Evolutionary conservation across 2,113 vertebrate genomes (phyloP).

Genomic region (Blennius ocellaris): DNA sequence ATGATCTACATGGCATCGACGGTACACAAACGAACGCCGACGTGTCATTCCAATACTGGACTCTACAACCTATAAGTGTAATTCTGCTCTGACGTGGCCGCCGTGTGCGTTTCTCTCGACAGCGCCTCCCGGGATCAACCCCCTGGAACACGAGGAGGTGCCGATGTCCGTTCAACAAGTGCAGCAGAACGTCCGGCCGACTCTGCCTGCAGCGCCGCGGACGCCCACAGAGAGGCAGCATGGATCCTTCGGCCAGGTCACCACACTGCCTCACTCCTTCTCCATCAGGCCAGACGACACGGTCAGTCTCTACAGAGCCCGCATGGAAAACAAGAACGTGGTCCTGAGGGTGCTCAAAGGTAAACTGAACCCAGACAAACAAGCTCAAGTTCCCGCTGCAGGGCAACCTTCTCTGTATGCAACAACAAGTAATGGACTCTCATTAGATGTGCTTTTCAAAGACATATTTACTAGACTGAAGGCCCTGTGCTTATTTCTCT

Average conservation of each 20-base stretch:
- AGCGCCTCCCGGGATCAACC: constrained; percentile 82
- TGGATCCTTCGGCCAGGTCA: constrained; percentile 63
- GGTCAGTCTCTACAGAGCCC: constrained; percentile 67
- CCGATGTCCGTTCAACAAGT: constrained; percentile 62
- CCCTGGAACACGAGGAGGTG: constrained; percentile 80
- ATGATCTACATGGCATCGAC: constrained; percentile 79
- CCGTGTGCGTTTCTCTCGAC: neutral
- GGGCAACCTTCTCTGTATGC: too few species aligned
- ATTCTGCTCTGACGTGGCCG: neutral
- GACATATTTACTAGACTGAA: too few species aligned
- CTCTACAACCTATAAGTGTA: neutral
- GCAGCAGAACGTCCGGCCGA: constrained; percentile 4
- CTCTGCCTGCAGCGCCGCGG: constrained; percentile 23
- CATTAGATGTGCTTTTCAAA: too few species aligned
- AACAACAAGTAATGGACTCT: too few species aligned
- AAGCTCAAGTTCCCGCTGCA: too few species aligned
- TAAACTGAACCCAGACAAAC: constrained; percentile 10
- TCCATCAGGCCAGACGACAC: constrained; percentile 29
- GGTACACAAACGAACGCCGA: constrained; percentile 44
- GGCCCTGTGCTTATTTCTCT: too few species aligned
- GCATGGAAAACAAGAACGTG: constrained; percentile 70
- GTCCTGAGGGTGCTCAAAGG: constrained; percentile 78
- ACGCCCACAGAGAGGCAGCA: constrained; percentile 54
- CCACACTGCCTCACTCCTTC: constrained; percentile 57
- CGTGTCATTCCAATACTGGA: too few species aligned